phyloP scores from a whole-genome alignment of 2,797 vertebrate genomes.

The Crocodylus rhombifer region DNA sequence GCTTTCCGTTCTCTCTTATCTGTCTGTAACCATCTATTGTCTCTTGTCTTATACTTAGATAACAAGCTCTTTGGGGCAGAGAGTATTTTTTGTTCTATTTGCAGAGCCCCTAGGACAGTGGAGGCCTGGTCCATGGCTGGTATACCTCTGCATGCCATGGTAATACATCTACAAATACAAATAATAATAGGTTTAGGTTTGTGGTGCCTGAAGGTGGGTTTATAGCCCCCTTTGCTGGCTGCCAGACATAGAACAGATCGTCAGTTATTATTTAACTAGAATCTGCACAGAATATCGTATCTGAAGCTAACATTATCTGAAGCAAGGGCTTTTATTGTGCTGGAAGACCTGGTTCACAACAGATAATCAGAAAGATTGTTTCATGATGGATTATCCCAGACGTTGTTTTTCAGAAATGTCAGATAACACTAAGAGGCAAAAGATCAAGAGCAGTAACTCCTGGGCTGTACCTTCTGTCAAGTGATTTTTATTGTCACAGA shows the following conservation, averaged over 20 bases:
- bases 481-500: neutral
- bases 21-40: neutral
- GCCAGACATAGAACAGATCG: neutral
- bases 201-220: neutral
- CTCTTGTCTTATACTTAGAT: neutral
- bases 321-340: conserved; percentile 14
- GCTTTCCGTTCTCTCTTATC: neutral
- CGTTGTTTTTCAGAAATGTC: neutral
- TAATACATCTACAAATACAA: neutral
- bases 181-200: neutral
- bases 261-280: neutral
- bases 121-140: neutral
- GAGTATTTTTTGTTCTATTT: neutral
- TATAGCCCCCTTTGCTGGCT: neutral
- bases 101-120: neutral
- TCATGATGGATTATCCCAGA: conserved; percentile 18
- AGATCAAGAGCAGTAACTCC: conserved; percentile 14
- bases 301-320: neutral
- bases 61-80: too few species aligned
- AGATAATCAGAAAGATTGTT: conserved; percentile 44
- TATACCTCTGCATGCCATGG: neutral
- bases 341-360: neutral
- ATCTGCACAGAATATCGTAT: neutral
- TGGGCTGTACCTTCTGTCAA: neutral
- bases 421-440: neutral